These are phyloP conservation scores for Papilio polyxenes DNA, from an alignment of 1,140 invertebrate genomes.

Conservation along the genomic window DNA sequence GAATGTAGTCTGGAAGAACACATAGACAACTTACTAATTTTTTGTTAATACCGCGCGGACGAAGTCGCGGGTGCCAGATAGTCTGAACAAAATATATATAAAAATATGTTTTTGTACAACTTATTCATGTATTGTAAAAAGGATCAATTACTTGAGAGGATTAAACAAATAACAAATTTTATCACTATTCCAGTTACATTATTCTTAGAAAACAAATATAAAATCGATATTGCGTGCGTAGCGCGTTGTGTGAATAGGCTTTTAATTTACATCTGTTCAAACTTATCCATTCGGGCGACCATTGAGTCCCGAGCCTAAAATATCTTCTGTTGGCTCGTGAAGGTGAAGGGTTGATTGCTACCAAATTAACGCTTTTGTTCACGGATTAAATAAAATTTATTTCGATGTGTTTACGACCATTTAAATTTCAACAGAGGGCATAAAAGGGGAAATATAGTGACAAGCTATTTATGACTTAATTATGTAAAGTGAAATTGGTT, in stretches of 20 bases:
- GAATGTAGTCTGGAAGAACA: too few relatives aligned
- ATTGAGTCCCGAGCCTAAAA: constrained; percentile 32
- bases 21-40: too few relatives aligned
- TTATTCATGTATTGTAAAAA: too few relatives aligned
- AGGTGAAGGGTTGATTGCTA: constrained; percentile 40
- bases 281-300: constrained; percentile 28
- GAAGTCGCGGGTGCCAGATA: too few relatives aligned
- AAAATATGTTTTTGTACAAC: too few relatives aligned
- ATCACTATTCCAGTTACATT: background rate
- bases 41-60: too few relatives aligned
- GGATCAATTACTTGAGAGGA: background rate
- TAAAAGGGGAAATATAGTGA: constrained; percentile 5
- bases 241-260: constrained; percentile 7
- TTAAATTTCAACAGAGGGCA: constrained; percentile 21
- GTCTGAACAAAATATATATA: too few relatives aligned
- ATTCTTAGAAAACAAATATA: background rate
- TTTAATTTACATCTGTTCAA: constrained; percentile 34
- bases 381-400: constrained; percentile 39
- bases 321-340: constrained; percentile 12
- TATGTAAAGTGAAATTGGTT: background rate
- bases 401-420: constrained; percentile 32
- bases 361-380: constrained; percentile 39
- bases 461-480: constrained; percentile 7
- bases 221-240: constrained; percentile 1
- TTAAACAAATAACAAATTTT: background rate